A percentile compares a stretch with the other conserved stretches of the same genome.
These are phyloP conservation scores for Austrofundulus limnaeus DNA, from an alignment of 2,113 vertebrate species.

Conservation along the genomic window DNA sequence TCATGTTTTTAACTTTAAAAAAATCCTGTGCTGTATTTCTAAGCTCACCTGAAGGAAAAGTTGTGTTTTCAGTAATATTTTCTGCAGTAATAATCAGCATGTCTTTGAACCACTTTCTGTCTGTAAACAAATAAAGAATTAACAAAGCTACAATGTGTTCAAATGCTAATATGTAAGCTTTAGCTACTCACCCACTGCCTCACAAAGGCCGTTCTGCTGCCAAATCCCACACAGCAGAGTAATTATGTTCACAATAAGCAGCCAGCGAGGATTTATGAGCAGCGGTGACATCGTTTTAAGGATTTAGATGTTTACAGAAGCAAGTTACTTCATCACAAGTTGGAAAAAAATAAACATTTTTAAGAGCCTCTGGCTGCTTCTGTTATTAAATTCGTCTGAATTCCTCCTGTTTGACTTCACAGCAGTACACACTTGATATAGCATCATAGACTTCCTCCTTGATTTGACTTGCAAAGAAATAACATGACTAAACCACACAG, in stretches of 20 bases:
- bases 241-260: background rate
- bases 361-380: background rate
- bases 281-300: constrained; percentile 13
- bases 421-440: background rate
- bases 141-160: background rate
- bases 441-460: background rate
- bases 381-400: background rate
- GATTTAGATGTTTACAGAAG: no score
- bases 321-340: background rate
- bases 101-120: accelerated
- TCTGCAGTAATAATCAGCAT: background rate
- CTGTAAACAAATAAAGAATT: constrained; percentile 6
- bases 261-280: background rate
- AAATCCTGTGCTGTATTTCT: no score
- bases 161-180: background rate
- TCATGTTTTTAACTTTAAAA: background rate
- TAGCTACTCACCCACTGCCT: constrained; percentile 15
- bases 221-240: constrained; percentile 21
- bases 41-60: constrained; percentile 6
- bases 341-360: background rate
- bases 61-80: accelerated
- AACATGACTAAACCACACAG: background rate
- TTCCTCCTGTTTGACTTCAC: no score
- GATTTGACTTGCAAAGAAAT: constrained; percentile 56
- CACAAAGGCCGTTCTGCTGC: background rate